phyloP scores from a whole-genome alignment of 1,140 invertebrate species.

The Acromyrmex charruanus region DNA sequence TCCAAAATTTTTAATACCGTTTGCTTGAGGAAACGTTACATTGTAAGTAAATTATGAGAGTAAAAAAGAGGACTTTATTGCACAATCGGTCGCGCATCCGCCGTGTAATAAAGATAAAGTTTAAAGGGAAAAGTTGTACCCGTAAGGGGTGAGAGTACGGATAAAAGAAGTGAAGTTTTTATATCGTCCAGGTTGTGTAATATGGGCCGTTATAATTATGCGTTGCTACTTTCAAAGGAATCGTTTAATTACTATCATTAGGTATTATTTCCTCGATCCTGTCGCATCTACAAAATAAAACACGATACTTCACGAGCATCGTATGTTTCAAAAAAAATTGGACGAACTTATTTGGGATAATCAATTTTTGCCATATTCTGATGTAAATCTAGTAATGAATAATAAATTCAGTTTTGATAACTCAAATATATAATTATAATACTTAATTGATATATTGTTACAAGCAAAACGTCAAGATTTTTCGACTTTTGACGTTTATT shows the following conservation, averaged over 20 bases:
- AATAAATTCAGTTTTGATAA: neutral
- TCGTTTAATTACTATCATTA: slow-evolving; percentile 45
- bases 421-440: too few relatives aligned
- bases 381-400: neutral
- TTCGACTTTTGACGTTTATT: neutral
- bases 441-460: neutral
- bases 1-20: slow-evolving; percentile 31
- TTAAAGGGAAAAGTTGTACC: slow-evolving; percentile 62
- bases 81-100: slow-evolving; percentile 38
- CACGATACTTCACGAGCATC: slow-evolving; percentile 1
- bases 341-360: neutral
- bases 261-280: slow-evolving; percentile 50
- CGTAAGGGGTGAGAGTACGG: neutral
- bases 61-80: slow-evolving; percentile 69
- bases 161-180: slow-evolving; percentile 63
- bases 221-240: slow-evolving; percentile 42
- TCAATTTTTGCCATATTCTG: neutral
- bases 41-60: slow-evolving; percentile 56
- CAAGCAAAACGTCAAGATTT: neutral
- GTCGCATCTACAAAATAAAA: slow-evolving; percentile 26
- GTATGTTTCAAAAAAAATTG: slow-evolving; percentile 13
- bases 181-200: slow-evolving; percentile 61
- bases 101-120: slow-evolving; percentile 64
- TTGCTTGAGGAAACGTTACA: neutral
- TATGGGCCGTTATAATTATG: slow-evolving; percentile 67